These are phyloP conservation scores for Bolinopsis microptera DNA, from an alignment of 37 sponge, comb jelly and placozoan genomes.

Conservation along the genomic window DNA sequence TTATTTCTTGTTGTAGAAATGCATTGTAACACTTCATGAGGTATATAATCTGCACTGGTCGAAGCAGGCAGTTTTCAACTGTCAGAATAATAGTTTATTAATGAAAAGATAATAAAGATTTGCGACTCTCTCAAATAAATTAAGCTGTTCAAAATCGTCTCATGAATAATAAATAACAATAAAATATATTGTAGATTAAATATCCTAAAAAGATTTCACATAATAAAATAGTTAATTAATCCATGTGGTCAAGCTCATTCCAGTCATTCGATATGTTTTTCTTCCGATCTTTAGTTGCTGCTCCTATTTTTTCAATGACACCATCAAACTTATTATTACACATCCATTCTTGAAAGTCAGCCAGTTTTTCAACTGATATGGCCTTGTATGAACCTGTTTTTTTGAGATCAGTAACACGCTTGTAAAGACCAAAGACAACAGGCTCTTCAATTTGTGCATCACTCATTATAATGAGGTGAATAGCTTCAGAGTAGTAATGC, in stretches of 20 bases:
- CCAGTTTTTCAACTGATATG: neutral
- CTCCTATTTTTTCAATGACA: neutral
- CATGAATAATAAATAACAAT: too few species aligned
- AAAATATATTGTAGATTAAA: too few species aligned
- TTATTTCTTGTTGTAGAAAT: too few species aligned
- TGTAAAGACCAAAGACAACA: neutral
- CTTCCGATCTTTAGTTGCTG: neutral
- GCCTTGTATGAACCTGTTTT: neutral
- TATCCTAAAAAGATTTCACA: too few species aligned
- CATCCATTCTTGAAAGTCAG: neutral
- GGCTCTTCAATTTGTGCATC: neutral
- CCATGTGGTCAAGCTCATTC: slow-evolving; percentile 1
- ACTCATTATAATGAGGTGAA: neutral
- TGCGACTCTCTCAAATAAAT: too few species aligned
- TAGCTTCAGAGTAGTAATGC: neutral
- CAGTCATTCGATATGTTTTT: neutral
- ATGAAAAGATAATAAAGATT: too few species aligned
- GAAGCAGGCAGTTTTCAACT: too few species aligned
- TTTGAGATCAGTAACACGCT: neutral
- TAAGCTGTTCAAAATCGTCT: too few species aligned
- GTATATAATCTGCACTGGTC: too few species aligned
- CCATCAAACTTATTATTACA: neutral
- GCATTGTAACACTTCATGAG: too few species aligned
- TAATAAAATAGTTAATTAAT: too few species aligned
- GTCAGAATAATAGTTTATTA: too few species aligned